Conservation (phyloP, 2,797 vertebrate species). For the Typhlichthys eigenmanni region DNA sequence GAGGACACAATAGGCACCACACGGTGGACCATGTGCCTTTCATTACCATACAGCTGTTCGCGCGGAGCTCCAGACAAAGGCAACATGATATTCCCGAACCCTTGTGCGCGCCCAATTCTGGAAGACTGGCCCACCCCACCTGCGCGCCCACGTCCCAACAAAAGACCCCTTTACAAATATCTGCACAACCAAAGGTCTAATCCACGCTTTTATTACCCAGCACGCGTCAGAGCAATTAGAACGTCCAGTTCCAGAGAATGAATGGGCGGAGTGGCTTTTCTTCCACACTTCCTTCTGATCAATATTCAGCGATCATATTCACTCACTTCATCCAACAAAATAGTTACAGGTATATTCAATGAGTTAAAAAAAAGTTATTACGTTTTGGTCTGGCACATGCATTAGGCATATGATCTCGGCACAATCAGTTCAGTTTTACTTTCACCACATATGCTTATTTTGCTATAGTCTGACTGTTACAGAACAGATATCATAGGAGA, state of each 20-base stretch:
- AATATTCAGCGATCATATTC: conserved; percentile 17
- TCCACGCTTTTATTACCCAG: conserved; percentile 49
- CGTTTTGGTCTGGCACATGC: too few species aligned
- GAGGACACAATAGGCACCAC: conserved; percentile 68
- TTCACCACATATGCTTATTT: too few species aligned
- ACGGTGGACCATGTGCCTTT: conserved; percentile 71
- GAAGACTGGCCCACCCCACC: conserved; percentile 2
- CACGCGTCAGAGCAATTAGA: conserved; percentile 74
- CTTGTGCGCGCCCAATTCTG: conserved; percentile 23
- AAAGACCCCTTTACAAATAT: conserved; percentile 38
- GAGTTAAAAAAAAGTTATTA: too few species aligned
- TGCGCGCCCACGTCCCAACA: conserved; percentile 25
- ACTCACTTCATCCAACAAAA: neutral
- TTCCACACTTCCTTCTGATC: conserved; percentile 44
- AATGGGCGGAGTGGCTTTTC: conserved; percentile 26
- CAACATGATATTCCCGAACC: conserved; percentile 55
- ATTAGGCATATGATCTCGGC: too few species aligned
- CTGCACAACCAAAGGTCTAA: conserved; percentile 28
- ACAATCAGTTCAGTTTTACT: too few species aligned
- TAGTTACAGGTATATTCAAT: too few species aligned
- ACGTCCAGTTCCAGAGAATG: conserved; percentile 37
- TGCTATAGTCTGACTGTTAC: too few species aligned
- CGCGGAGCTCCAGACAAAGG: conserved; percentile 66
- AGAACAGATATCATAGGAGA: too few species aligned
- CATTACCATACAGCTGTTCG: conserved; percentile 87